Evolutionary conservation across 1,140 invertebrate genomes (phyloP).

Genomic region (Pollicipes pollicipes): DNA sequence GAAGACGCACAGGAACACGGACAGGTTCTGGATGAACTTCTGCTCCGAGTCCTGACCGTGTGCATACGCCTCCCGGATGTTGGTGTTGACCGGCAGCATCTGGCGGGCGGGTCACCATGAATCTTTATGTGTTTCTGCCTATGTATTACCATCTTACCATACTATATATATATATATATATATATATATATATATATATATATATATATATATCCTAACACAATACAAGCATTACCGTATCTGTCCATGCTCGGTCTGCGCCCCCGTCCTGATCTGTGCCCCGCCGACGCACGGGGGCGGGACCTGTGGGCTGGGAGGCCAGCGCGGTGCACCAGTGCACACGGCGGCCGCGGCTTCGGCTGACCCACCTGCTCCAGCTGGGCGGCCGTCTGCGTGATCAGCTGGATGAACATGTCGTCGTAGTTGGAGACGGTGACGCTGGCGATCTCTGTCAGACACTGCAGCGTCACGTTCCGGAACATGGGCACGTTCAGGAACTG

Average conservation of each 20-base stretch:
- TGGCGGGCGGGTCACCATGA: conserved; percentile 22
- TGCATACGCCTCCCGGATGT: conserved; percentile 84
- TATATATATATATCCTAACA: conserved; percentile 5
- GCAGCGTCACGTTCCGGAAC: conserved; percentile 95
- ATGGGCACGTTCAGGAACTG: conserved; percentile 90
- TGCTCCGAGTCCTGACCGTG: conserved; percentile 89
- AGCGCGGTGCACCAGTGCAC: no score
- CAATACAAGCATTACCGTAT: no score
- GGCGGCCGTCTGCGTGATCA: conserved; percentile 79
- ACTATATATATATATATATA: conserved; percentile 9
- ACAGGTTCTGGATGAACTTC: conserved; percentile 96
- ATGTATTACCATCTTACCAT: conserved; percentile 6
- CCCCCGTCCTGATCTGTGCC: no score
- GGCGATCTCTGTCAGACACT: conserved; percentile 96
- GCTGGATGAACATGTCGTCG: conserved; percentile 71
- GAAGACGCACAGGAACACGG: conserved; percentile 91
- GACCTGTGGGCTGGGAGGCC: no score
- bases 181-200: conserved; percentile 10
- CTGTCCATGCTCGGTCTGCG: no score
- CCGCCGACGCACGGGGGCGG: no score
- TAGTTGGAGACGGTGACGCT: conserved; percentile 67
- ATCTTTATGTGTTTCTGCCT: conserved; percentile 7
- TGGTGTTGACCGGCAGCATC: conserved; percentile 76
- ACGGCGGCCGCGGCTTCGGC: no score
- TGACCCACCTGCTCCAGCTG: conserved; percentile 50